Conservation (phyloP, 2,888 invertebrate species). For the Ischnura elegans region DNA sequence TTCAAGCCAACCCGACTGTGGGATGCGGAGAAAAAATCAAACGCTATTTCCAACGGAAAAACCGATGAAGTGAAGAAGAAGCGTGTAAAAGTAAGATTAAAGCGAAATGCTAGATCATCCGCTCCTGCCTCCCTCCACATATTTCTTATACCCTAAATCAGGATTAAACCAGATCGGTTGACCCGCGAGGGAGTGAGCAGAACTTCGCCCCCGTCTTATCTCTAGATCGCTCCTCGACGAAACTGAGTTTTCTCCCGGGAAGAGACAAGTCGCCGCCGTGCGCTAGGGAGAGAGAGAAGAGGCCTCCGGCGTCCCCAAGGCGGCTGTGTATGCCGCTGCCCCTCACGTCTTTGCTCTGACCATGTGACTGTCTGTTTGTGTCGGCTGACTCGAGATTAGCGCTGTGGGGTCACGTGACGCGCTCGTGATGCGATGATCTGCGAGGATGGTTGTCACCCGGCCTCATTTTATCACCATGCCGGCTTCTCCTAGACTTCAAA, state of each 20-base stretch:
- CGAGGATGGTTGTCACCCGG: background rate
- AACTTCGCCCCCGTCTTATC: constrained; percentile 5
- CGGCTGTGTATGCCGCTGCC: too few species aligned
- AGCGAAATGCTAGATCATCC: background rate
- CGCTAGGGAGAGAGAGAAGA: too few species aligned
- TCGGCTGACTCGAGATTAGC: background rate
- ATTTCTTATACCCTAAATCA: constrained; percentile 15
- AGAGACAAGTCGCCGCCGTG: too few species aligned
- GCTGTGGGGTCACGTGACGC: background rate
- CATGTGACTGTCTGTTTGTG: constrained; percentile 24
- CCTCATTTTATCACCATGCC: background rate
- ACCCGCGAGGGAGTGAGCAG: background rate
- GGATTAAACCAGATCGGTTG: background rate
- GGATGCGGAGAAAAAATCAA: too few species aligned
- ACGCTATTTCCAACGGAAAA: too few species aligned
- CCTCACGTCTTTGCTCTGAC: background rate
- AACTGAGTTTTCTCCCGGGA: background rate
- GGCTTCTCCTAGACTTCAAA: background rate
- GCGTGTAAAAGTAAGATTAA: too few species aligned
- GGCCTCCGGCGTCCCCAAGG: too few species aligned
- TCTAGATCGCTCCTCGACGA: background rate
- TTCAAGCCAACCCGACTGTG: too few species aligned
- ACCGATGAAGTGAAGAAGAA: too few species aligned
- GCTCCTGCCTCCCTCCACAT: too few species aligned
- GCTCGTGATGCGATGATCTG: background rate